phyloP scores from a whole-genome alignment of 2,888 invertebrate genomes.

The Macroteleia sp. region DNA sequence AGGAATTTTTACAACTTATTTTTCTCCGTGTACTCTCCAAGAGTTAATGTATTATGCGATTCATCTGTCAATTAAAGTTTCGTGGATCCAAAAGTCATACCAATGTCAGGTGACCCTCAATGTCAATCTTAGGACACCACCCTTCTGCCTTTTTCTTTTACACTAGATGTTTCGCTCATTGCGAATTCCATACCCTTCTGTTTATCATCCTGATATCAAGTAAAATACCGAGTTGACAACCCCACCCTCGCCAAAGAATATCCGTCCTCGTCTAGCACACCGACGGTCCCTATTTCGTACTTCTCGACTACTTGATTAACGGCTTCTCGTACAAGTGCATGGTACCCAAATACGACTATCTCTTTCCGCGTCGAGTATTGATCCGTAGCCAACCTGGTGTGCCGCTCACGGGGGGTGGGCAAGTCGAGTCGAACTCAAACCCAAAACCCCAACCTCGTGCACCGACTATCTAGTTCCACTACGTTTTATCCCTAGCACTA shows the following conservation, averaged over 20 bases:
- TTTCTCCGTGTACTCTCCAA: no score
- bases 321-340: conserved; percentile 16
- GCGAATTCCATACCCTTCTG: conserved; percentile 27
- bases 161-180: conserved; percentile 48
- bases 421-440: conserved; percentile 61
- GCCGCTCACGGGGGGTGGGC: conserved; percentile 35
- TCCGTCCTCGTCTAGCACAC: conserved; percentile 14
- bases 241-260: not conserved
- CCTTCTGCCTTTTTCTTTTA: conserved; percentile 29
- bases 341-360: conserved; percentile 6
- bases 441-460: conserved; percentile 57
- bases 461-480: conserved; percentile 55
- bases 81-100: conserved; percentile 23
- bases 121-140: conserved; percentile 43
- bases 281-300: not conserved
- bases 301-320: conserved; percentile 42
- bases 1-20: no score
- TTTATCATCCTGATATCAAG: conserved; percentile 38
- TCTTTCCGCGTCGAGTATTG: conserved; percentile 69
- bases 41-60: no score
- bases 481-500: conserved; percentile 52
- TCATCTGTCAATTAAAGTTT: conserved; percentile 16
- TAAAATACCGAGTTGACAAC: conserved; percentile 42
- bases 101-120: conserved; percentile 37
- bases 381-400: conserved; percentile 69